Evolutionary conservation across 2,888 invertebrate genomes (phyloP), one percentile per base, ranked within the genome.

Genomic region (Steinernema scapterisci): DNA sequence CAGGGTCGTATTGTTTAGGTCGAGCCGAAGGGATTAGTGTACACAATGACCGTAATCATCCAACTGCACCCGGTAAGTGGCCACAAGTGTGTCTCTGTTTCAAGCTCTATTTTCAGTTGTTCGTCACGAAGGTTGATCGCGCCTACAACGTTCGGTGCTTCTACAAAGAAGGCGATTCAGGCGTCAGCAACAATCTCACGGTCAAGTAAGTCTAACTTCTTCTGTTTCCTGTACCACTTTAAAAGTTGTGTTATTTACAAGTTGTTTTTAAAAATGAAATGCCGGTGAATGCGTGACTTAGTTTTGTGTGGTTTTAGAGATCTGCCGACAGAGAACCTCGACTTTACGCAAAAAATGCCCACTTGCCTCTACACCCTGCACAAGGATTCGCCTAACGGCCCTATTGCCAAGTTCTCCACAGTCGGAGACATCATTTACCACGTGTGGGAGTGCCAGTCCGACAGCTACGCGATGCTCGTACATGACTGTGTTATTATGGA

Each of bases 141-240:
- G 86, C 86, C 11, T 86, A 84, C 77, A 81, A 84, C 70, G 86
- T 86, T 31, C 79, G 82, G 25, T 86, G 86, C 70, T 85, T 85
- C 79, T 86, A 86, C 78, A 82, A 81, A 77, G 86, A 86, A 74
- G 75, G 79, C 44, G 80, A 84, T 71, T 83, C 85, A 73, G 80
- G 80, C 25, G 83, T 86, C 25, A 81, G 80, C 11, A 79, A 82
- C 27, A 80, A 79, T 38, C 75, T 84, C 63, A 75, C 75, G 5
- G 84, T 84, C 44, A 75, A 71, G 83, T 83, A 43, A 80, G 76
- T 44, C 23, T n/a, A 25, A 19, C 21, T 73, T 19, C 9, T 6
- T 38, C 9, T 38, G n/a, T n/a, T n/a, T n/a, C n/a, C n/a, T n/a
- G n/a, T n/a, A n/a, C n/a, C n/a, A n/a, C n/a, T n/a, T n/a, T n/a